Percentiles rank a stretch among this genome's conserved stretches.
Evolutionary conservation across 1,140 invertebrate species (phyloP).

Genomic region (Lordiphosa clarofinis): DNA sequence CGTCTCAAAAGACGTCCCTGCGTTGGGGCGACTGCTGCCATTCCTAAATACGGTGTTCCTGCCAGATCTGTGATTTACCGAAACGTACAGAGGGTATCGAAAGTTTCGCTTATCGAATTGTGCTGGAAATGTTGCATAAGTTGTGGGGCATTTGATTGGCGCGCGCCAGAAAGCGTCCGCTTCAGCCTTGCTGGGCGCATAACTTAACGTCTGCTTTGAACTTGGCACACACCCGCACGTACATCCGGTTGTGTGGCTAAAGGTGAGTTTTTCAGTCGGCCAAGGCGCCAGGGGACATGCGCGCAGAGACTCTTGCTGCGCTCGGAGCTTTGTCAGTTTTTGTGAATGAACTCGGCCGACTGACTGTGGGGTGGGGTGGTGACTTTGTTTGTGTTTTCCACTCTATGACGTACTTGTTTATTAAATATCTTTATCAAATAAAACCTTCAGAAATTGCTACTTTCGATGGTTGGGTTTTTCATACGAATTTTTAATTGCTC

Average conservation of each 20-base stretch:
- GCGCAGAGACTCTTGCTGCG: conserved; percentile 30
- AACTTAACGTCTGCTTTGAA: conserved; percentile 60
- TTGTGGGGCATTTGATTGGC: conserved; percentile 69
- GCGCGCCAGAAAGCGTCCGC: conserved; percentile 41
- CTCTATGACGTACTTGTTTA: conserved; percentile 31
- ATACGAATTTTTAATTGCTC: conserved; percentile 7
- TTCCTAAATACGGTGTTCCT: conserved; percentile 2
- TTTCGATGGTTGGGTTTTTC: background rate
- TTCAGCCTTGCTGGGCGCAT: conserved; percentile 14
- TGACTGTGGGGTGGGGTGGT: background rate
- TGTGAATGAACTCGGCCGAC: conserved; percentile 51
- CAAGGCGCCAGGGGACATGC: conserved; percentile 58
- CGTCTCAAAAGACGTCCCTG: conserved; percentile 95
- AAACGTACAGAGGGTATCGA: conserved; percentile 5
- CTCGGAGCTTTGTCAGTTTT: conserved; percentile 46
- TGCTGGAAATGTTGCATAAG: conserved; percentile 69
- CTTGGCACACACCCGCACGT: conserved; percentile 31
- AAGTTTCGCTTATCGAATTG: conserved; percentile 9
- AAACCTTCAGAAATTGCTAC: too few species aligned
- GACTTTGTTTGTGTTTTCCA: too few species aligned
- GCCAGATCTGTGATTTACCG: conserved; percentile 28
- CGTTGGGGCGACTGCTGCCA: conserved; percentile 92
- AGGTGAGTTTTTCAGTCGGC: conserved; percentile 55
- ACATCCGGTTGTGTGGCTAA: conserved; percentile 10
- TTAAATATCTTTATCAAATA: too few species aligned